A percentile compares a stretch with the other conserved stretches of the same genome.
Conservation (phyloP, 23 tunicate genomes). For the Trididemnum miniatum region DNA sequence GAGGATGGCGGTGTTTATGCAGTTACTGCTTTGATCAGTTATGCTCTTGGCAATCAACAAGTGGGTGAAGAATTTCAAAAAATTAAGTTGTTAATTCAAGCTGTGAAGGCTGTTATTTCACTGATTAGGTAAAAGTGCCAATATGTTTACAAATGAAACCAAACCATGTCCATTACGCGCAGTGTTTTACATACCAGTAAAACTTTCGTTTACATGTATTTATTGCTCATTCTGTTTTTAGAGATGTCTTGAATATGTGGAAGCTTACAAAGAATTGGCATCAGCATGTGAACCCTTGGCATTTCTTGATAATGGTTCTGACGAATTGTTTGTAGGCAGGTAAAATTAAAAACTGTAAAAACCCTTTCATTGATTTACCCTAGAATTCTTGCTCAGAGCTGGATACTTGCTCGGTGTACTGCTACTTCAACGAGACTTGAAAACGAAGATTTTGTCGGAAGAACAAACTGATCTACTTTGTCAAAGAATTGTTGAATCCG, state of each 20-base stretch:
- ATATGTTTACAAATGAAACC: no score
- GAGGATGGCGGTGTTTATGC: slow-evolving; percentile 64
- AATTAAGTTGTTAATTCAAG: no score
- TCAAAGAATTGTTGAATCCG: slow-evolving; percentile 57
- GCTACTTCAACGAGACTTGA: slow-evolving; percentile 44
- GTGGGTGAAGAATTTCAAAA: not conserved
- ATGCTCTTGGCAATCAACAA: not conserved
- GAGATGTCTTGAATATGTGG: slow-evolving; percentile 35
- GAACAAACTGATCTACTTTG: slow-evolving; percentile 25
- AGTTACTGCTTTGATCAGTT: slow-evolving; percentile 40
- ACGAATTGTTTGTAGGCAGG: slow-evolving; percentile 85
- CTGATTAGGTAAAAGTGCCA: no score
- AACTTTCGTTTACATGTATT: no score
- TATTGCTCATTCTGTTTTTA: slow-evolving; percentile 5
- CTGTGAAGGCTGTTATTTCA: no score
- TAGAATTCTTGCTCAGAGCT: no score
- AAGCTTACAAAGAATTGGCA: slow-evolving; percentile 37
- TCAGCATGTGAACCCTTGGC: slow-evolving; percentile 32
- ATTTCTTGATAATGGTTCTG: slow-evolving; percentile 59
- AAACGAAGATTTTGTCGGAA: slow-evolving; percentile 12
- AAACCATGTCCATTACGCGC: no score
- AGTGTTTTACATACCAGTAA: no score
- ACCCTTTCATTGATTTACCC: no score
- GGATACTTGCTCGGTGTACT: slow-evolving; percentile 73
- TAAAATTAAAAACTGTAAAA: not conserved